phyloP scores from a whole-genome alignment of 2,113 vertebrate species.

The Bujurquina vittata region DNA sequence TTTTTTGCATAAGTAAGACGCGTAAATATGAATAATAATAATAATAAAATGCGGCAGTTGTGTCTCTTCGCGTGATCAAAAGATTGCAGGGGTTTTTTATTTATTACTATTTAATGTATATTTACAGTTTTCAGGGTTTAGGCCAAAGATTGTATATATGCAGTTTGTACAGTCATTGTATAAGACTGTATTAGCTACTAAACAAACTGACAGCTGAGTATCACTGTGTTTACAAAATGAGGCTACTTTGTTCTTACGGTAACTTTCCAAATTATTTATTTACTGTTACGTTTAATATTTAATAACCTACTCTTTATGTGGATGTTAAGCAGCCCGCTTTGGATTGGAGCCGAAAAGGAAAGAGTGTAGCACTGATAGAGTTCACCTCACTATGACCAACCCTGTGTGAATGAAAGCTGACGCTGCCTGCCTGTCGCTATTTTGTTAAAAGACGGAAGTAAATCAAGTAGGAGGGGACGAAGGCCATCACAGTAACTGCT shows the following conservation, averaged over 20 bases:
- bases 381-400: background rate
- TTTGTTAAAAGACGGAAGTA: conserved; percentile 76
- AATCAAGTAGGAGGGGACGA: conserved; percentile 72
- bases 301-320: background rate
- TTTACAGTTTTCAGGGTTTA: background rate
- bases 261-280: background rate
- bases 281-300: background rate
- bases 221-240: background rate
- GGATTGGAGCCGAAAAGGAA: background rate
- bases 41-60: background rate
- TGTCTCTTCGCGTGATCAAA: background rate
- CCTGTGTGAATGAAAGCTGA: conserved; percentile 41
- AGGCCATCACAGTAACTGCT: conserved; percentile 66
- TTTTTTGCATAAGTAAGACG: background rate
- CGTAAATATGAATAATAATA: background rate
- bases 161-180: background rate
- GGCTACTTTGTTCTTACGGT: background rate
- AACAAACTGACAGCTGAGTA: background rate
- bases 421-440: conserved; percentile 19
- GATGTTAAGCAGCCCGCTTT: background rate
- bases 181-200: background rate
- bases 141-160: background rate
- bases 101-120: background rate
- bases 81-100: background rate
- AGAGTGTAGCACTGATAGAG: background rate